Conservation (phyloP, 2,888 invertebrate genomes). For the Cheilosia vulpina region DNA sequence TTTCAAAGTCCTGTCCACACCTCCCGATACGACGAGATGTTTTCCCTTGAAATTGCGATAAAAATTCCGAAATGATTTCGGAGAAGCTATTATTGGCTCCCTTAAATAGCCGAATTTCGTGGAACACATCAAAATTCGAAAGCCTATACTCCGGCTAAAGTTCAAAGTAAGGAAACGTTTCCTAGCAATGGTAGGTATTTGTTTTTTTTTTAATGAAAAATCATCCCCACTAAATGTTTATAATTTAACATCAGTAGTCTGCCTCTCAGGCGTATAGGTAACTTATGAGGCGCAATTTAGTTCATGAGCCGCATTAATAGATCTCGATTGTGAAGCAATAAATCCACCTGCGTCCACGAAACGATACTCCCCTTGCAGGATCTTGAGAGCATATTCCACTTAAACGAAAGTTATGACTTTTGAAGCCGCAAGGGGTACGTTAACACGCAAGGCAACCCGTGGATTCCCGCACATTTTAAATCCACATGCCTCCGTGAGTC, state of each 20-base stretch:
- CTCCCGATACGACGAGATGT: too few relatives aligned
- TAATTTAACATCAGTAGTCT: background rate
- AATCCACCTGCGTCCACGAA: slow-evolving; percentile 26
- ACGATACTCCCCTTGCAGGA: slow-evolving; percentile 7
- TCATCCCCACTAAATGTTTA: too few relatives aligned
- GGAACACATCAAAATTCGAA: too few relatives aligned
- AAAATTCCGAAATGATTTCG: too few relatives aligned
- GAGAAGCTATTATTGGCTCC: too few relatives aligned
- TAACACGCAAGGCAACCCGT: slow-evolving; percentile 26
- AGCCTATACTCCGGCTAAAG: background rate
- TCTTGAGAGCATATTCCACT: slow-evolving; percentile 6
- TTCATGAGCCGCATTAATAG: slow-evolving; percentile 21
- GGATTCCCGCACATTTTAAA: slow-evolving; percentile 5
- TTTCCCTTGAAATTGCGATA: too few relatives aligned
- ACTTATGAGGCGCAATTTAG: slow-evolving; percentile 12
- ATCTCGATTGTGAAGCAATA: slow-evolving; percentile 31
- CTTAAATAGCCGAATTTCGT: too few relatives aligned
- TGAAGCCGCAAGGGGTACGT: slow-evolving; percentile 5
- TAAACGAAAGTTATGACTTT: slow-evolving; percentile 44
- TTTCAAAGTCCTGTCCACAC: too few relatives aligned
- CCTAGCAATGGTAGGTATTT: background rate
- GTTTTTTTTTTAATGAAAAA: background rate
- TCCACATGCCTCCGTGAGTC: slow-evolving; percentile 17
- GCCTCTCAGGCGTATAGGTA: background rate
- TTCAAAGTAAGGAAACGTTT: background rate